Base-by-base conservation (phyloP, 2,797 vertebrate species). In the Typhlichthys subterraneus region DNA sequence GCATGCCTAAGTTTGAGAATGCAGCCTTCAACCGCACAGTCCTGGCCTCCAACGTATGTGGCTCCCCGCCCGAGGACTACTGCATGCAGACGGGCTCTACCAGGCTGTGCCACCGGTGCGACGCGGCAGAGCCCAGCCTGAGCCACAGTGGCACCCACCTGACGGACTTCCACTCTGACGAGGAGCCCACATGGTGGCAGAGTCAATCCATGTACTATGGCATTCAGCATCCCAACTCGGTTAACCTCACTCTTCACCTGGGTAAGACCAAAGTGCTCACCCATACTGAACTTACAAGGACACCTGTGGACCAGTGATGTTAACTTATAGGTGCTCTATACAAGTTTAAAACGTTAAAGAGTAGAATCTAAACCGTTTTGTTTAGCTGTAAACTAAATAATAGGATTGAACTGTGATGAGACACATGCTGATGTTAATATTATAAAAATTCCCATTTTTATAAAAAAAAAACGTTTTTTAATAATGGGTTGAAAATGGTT, bases 121-220 rank as follows among this genome's bases (percentile, higher is more conserved):
- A 96, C 0, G 88, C 90, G 0, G 55, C 23, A 0, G 79, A 95
- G 65, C 89, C 91, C 0, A 63, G 0, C 51, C 85, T 17, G 29
- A 93, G 91, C 82, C 97, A 95, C 93, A 91, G 92, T 0, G 89
- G 93, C 85, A 88, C 88, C 76, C 88, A 92, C 72, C 94, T 98
- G 87, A 96, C 94, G 0, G 97, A 98, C 88, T 98, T 98, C 88
- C 91, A 98, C 88, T 94, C 86, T 63, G 93, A 93, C 2, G 95
- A 96, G 55, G 96, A 97, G 71, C 92, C 91, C 74, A 98, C 94
- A 12, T 98, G 95, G 95, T 98, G 97, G 96, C 97, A 98, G 88
- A 98, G 97, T 85, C 96, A 96, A 80, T 96, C 97, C 80, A 98
- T 98, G 97, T 95, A 89, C 66, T 95, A 94, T 0, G 92, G 95